Base-by-base conservation (phyloP, 2,888 invertebrate genomes). In the Drepana falcataria region DNA sequence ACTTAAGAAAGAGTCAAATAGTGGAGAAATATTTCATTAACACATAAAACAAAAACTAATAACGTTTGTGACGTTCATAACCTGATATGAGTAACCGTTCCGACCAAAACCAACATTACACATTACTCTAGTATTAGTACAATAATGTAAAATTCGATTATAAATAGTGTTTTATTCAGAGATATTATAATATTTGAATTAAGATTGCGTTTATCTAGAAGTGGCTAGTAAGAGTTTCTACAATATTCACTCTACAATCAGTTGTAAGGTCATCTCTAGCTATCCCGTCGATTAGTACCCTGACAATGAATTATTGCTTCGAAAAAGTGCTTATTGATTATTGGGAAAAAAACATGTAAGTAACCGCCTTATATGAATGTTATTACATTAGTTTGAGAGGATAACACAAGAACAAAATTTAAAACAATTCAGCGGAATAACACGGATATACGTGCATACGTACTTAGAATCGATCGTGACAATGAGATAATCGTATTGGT, bases 201-300 rank as follows among this genome's bases (percentile, higher is more conserved):
- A 56, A 57, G 52, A 54, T 47, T 37, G 49, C n/a, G 41, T 34
- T 48, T n/a, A n/a, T n/a, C n/a, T n/a, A n/a, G n/a, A n/a, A n/a
- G n/a, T n/a, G n/a, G n/a, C n/a, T n/a, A n/a, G n/a, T n/a, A n/a
- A n/a, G n/a, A n/a, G n/a, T n/a, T n/a, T n/a, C n/a, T n/a, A n/a
- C n/a, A n/a, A n/a, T n/a, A n/a, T n/a, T n/a, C n/a, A n/a, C n/a
- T n/a, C n/a, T n/a, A n/a, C n/a, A n/a, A n/a, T n/a, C n/a, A 52
- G 52, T 37, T 37, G 37, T 37, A n/a, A 37, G 37, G 37, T 37
- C 37, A 37, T 37, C 3, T 37, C 37, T 53, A 53, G 59, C 51
- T 40, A 53, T 62, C 62, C 66, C 64, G 62, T 66, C 64, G 57
- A 66, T 40, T 59, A 58, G 3, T 44, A 44, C 6, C 9, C 4